Evolutionary conservation across 2,797 vertebrate genomes (phyloP).

Genomic region (Sardinella longiceps): DNA sequence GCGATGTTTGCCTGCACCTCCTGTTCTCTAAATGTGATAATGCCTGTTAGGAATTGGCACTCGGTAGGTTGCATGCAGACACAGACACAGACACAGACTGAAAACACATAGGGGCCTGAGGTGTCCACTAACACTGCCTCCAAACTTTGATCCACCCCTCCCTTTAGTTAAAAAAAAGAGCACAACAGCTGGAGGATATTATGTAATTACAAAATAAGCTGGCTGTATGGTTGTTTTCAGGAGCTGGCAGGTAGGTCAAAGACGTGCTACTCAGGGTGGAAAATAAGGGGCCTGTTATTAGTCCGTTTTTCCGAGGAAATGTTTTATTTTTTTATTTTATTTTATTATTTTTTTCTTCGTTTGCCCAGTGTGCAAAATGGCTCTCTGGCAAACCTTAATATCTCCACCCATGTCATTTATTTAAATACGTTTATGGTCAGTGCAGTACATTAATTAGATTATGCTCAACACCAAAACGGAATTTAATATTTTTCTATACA

Average conservation of each 20-base stretch:
- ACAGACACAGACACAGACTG: constrained; percentile 17
- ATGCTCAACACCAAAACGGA: neutral
- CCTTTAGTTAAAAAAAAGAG: neutral
- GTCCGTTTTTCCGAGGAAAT: neutral
- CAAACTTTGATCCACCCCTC: neutral
- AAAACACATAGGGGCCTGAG: neutral
- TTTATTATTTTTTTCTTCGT: neutral
- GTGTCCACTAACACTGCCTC: neutral
- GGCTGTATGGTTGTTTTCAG: constrained; percentile 32
- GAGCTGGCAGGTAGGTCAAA: constrained; percentile 38
- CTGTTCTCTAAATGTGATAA: constrained; percentile 32
- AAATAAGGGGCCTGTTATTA: neutral
- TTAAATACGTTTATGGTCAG: neutral
- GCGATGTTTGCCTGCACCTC: neutral
- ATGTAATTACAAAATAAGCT: constrained; percentile 43
- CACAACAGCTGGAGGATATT: constrained; percentile 36
- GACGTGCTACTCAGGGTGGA: constrained; percentile 27
- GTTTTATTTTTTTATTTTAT: constrained; percentile 23
- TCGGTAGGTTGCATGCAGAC: constrained; percentile 8
- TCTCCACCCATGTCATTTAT: neutral
- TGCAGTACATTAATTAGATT: neutral
- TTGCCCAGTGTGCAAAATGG: neutral
- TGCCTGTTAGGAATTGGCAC: constrained; percentile 44
- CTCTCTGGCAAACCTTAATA: neutral
- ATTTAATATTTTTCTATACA: neutral